Evolutionary conservation across 2,888 invertebrate species (phyloP).

Genomic region (Cephus pulcher): DNA sequence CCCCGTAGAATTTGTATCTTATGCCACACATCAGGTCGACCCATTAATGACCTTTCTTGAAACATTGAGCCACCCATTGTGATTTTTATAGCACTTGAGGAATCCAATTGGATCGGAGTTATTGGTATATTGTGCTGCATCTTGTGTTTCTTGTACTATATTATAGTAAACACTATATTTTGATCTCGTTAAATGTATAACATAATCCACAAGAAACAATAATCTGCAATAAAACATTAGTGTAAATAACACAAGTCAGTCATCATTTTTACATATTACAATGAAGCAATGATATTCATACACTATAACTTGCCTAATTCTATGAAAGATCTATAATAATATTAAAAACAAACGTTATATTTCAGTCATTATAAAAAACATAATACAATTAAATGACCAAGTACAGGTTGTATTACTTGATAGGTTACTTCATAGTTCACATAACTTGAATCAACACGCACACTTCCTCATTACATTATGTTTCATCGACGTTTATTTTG

Average conservation of each 20-base stretch:
- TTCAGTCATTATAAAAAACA: not conserved
- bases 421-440: not conserved
- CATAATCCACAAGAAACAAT: not conserved
- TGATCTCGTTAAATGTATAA: not conserved
- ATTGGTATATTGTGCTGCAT: constrained; percentile 32
- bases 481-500: not conserved
- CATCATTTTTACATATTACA: not conserved
- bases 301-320: not conserved
- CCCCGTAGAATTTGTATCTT: constrained; percentile 55
- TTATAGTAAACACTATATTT: not conserved
- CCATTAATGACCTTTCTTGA: constrained; percentile 55
- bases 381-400: not conserved
- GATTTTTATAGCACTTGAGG: constrained; percentile 48
- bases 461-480: not conserved
- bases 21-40: constrained; percentile 58
- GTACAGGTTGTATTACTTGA: not conserved
- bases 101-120: constrained; percentile 43
- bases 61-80: constrained; percentile 45
- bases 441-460: not conserved
- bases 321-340: not conserved
- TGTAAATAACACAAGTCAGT: not conserved
- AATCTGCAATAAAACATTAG: not conserved
- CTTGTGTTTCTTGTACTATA: not conserved
- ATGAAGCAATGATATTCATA: not conserved
- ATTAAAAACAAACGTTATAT: not conserved